phyloP scores from a whole-genome alignment of 2,888 invertebrate genomes.

The Melangyna quadrimaculata region DNA sequence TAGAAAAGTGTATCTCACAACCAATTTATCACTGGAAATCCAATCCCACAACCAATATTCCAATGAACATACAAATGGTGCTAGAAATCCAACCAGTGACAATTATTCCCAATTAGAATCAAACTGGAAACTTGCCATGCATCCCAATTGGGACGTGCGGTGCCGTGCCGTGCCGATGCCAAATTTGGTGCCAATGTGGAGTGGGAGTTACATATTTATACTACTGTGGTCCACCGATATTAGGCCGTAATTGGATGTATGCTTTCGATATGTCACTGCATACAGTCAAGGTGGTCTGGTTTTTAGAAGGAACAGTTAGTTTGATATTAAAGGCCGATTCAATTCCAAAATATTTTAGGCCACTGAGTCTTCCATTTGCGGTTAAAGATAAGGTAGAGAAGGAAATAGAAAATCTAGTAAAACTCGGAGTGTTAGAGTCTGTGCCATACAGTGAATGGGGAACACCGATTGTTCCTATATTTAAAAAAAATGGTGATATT shows the following conservation, averaged over 20 bases:
- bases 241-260: constrained; percentile 1
- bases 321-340: background rate
- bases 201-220: too few species aligned
- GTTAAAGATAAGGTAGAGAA: constrained; percentile 5
- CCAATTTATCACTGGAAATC: too few species aligned
- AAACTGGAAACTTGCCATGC: too few species aligned
- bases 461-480: background rate
- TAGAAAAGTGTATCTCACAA: too few species aligned
- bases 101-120: too few species aligned
- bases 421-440: background rate
- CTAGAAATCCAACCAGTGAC: too few species aligned
- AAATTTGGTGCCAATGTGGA: too few species aligned
- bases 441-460: background rate
- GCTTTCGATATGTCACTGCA: constrained; percentile 2
- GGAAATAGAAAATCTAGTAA: background rate
- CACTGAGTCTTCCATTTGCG: background rate
- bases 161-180: too few species aligned
- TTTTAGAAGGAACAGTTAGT: background rate
- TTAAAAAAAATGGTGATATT: background rate
- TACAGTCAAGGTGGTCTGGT: background rate
- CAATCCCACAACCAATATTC: too few species aligned
- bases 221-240: constrained; percentile 2
- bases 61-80: too few species aligned
- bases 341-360: background rate
- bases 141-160: too few species aligned